Evolutionary conservation across 1,140 invertebrate species (phyloP).

Genomic region (Andricus grossulariae): DNA sequence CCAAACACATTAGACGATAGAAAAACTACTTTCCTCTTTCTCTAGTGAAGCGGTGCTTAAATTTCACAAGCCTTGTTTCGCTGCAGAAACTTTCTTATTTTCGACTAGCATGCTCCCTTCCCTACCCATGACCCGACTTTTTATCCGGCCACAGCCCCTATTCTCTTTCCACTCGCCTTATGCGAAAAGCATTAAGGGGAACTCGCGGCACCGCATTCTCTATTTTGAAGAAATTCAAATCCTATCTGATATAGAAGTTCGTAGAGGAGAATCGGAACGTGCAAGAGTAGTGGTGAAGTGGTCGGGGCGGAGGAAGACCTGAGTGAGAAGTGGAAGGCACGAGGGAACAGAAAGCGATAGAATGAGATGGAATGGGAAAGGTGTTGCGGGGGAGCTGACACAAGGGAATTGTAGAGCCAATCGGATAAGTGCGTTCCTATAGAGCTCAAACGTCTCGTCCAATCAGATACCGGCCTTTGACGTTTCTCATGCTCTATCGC

Average conservation of each 20-base stretch:
- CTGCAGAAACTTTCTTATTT: constrained; percentile 54
- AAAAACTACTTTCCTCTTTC: constrained; percentile 39
- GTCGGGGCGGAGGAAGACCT: constrained; percentile 34
- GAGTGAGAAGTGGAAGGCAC: constrained; percentile 28
- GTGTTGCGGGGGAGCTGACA: constrained; percentile 65
- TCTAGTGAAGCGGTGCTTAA: constrained; percentile 44
- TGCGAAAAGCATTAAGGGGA: constrained; percentile 35
- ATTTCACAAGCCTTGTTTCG: constrained; percentile 46
- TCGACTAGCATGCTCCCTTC: constrained; percentile 11
- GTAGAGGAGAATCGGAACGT: constrained; percentile 40
- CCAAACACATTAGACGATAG: constrained; percentile 18
- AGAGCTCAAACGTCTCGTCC: constrained; percentile 64
- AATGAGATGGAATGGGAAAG: constrained; percentile 1
- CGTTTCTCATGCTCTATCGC: constrained; percentile 73
- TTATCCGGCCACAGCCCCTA: constrained; percentile 23
- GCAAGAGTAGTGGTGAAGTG: constrained; percentile 29
- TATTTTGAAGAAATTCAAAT: constrained; percentile 63
- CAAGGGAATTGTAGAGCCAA: constrained; percentile 72
- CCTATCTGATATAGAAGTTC: constrained; percentile 64
- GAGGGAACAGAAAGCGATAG: constrained; percentile 15
- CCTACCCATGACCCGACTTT: constrained; percentile 15
- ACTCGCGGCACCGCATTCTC: constrained; percentile 39
- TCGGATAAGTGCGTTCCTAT: constrained; percentile 75
- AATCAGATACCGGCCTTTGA: constrained; percentile 74
- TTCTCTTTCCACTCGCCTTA: constrained; percentile 30